Percentiles rank a stretch among this genome's conserved stretches.
These are phyloP conservation scores for Ovibos moschatus DNA, from an alignment of 2,113 vertebrate genomes.

Conservation along the genomic window DNA sequence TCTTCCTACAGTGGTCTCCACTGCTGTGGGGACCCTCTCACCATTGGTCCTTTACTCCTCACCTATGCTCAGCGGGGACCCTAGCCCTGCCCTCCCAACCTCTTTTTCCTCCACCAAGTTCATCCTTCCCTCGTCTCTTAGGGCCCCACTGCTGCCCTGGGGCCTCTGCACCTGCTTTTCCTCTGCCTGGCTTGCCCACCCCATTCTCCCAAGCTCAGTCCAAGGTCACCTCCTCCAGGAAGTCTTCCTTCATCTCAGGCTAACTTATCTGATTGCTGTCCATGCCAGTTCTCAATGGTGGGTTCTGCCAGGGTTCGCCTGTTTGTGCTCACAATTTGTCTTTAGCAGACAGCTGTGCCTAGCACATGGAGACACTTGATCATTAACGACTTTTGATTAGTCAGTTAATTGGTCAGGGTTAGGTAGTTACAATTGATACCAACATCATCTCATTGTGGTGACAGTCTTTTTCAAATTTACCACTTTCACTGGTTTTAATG, in stretches of 20 bases:
- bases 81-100: fast-evolving
- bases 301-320: not conserved
- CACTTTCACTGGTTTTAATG: not conserved
- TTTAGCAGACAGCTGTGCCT: not conserved
- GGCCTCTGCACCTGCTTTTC: not conserved
- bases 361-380: not conserved
- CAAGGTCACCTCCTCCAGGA: not conserved
- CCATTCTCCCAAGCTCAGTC: not conserved
- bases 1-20: not conserved
- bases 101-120: fast-evolving
- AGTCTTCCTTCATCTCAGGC: not conserved
- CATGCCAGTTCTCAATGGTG: not conserved
- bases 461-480: too few species aligned
- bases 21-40: not conserved
- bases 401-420: not conserved
- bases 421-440: fast-evolving
- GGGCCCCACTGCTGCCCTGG: not conserved
- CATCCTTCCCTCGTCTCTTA: not conserved
- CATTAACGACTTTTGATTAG: not conserved
- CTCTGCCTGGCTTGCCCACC: not conserved
- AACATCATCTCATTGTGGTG: not conserved
- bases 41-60: not conserved
- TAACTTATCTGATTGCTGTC: not conserved
- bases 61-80: not conserved
- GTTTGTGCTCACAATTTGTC: fast-evolving